Evolutionary conservation across 2,888 invertebrate species (phyloP), one percentile per base, ranked within the genome.

Genomic region (Gibbula magus): DNA sequence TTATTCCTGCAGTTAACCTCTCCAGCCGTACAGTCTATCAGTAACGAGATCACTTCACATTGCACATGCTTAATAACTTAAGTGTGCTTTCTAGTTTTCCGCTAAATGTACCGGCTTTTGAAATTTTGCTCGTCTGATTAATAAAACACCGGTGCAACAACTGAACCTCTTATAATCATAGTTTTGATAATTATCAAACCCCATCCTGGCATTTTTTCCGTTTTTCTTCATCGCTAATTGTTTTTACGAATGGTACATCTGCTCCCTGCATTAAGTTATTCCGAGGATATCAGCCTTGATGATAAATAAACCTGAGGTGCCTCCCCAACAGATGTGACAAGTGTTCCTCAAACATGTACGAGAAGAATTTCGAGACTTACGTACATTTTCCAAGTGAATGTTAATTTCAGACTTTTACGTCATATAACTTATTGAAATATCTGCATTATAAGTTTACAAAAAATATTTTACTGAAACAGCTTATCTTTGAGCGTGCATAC

Each of bases 171-270:
- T 39, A 70, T 70, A 70, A 70, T 35, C 70, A 70, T 70, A 70
- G 35, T 70, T 70, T 35, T 70, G 70, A 70, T 70, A 70, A 70
- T 70, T 70, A 70, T 70, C 29, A 70, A 70, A 70, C 70, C 70
- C 70, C 70, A 32, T 32, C 32, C 39, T 70, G 35, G 32, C 16
- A 32, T 35, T 32, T 70, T 70, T 70, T 70, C 29, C 20, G 70
- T 32, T 70, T 70, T 70, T 39, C 35, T 39, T 35, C 70, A 39
- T 70, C 39, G 35, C 70, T 70, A 70, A 70, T 70, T 70, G 35
- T 39, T 70, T 70, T 70, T 35, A 32, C 70, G 70, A 16, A 32
- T 35, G 70, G 32, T 18, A 7, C 70, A 70, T 70, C 70, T 70
- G 70, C 20, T 32, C 70, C 20, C 18, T 18, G 35, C 32, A 25